These are phyloP conservation scores for Hylaeus anthracinus DNA, from an alignment of 1,140 invertebrate species.

Conservation along the genomic window DNA sequence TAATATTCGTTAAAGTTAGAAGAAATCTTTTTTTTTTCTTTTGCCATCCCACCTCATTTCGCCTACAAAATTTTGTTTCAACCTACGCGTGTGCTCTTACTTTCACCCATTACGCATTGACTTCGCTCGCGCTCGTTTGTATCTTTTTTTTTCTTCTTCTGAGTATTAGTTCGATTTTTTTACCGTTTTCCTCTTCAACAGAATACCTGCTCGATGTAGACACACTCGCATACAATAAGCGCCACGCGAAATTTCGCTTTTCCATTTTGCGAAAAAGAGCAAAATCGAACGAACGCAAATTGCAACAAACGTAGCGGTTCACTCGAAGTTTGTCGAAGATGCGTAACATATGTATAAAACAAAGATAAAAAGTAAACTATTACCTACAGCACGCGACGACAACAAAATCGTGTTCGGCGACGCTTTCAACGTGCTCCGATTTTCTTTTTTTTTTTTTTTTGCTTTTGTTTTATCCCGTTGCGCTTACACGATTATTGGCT, in stretches of 20 bases:
- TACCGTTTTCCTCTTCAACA: neutral
- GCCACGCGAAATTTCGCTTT: neutral
- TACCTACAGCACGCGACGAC: constrained; percentile 45
- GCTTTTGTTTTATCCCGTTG: constrained; percentile 8
- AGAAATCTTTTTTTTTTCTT: constrained; percentile 62
- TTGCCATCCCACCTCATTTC: constrained; percentile 66
- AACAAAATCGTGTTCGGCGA: constrained; percentile 35
- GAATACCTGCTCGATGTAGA: constrained; percentile 16
- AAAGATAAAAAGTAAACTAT: constrained; percentile 55
- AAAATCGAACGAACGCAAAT: constrained; percentile 12
- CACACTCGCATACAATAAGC: neutral
- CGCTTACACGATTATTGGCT: constrained; percentile 26
- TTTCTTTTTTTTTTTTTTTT: too few species aligned
- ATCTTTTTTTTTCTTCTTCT: neutral
- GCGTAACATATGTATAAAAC: constrained; percentile 15
- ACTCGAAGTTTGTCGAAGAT: neutral
- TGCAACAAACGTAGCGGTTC: neutral
- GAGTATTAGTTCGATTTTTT: constrained; percentile 26
- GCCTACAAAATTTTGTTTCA: constrained; percentile 19
- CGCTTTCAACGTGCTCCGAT: neutral
- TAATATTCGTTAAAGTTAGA: constrained; percentile 63
- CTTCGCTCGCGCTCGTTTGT: neutral
- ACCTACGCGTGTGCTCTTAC: constrained; percentile 33
- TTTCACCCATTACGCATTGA: too few species aligned
- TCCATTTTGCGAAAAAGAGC: neutral